Evolutionary conservation across 2,797 vertebrate genomes (phyloP).

Genomic region (Falco rusticolus): DNA sequence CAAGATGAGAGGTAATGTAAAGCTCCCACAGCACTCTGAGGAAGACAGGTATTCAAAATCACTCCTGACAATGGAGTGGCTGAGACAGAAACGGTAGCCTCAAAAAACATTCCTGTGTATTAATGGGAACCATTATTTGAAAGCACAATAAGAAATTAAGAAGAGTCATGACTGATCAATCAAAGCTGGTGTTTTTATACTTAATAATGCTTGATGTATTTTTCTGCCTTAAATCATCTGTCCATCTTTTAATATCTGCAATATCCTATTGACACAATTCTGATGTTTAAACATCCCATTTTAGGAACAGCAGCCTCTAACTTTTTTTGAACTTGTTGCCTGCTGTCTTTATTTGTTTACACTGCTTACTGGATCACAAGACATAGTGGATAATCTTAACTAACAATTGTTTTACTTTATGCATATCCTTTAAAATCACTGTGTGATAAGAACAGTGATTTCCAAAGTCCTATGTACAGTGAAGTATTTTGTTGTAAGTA

Average conservation of each 20-base stretch:
- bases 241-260: neutral
- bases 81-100: neutral
- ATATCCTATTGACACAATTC: neutral
- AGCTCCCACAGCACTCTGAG: neutral
- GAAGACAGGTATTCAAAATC: neutral
- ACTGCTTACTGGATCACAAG: neutral
- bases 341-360: neutral
- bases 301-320: neutral
- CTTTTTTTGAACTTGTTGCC: accelerated
- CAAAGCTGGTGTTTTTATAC: neutral
- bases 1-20: neutral
- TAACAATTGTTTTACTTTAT: neutral
- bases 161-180: neutral
- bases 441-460: neutral
- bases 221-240: neutral
- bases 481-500: neutral
- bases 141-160: neutral
- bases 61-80: neutral
- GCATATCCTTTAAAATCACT: neutral
- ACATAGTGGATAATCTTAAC: neutral
- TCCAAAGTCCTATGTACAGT: neutral
- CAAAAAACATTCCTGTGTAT: neutral
- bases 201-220: neutral
- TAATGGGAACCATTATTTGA: neutral
- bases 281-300: neutral